These are phyloP conservation scores for Varanus komodoensis DNA, from an alignment of 2,113 vertebrate genomes.

Conservation along the genomic window DNA sequence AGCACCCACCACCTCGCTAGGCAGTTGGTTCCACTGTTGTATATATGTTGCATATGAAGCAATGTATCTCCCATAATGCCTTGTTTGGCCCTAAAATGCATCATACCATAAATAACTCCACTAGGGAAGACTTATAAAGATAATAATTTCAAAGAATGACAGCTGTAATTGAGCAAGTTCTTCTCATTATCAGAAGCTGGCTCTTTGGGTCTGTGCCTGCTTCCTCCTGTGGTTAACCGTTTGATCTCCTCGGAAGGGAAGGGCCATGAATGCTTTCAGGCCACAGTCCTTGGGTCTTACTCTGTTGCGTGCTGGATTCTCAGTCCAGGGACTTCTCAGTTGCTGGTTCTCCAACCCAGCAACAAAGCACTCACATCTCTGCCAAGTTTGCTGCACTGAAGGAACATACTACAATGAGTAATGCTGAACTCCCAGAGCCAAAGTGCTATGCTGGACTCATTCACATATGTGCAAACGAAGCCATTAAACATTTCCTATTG, in stretches of 20 bases:
- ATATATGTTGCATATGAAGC: too few relatives aligned
- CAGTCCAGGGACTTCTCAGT: background rate
- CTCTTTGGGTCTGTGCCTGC: background rate
- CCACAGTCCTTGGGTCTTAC: background rate
- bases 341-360: too few relatives aligned
- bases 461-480: background rate
- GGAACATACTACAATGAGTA: background rate
- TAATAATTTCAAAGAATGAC: background rate
- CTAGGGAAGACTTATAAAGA: too few relatives aligned
- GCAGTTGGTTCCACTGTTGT: too few relatives aligned
- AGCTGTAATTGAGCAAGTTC: background rate
- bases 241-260: background rate
- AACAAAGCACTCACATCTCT: background rate
- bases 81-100: too few relatives aligned
- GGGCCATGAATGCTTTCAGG: background rate
- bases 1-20: too few relatives aligned
- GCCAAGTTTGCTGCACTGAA: background rate
- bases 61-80: too few relatives aligned
- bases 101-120: background rate
- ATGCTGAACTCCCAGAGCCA: background rate
- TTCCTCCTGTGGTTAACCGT: background rate
- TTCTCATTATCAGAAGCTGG: background rate
- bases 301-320: background rate
- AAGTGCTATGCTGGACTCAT: background rate
- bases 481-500: background rate